Evolutionary conservation across 2,888 invertebrate species (phyloP).

Genomic region (Cryptophagus acutangulus): DNA sequence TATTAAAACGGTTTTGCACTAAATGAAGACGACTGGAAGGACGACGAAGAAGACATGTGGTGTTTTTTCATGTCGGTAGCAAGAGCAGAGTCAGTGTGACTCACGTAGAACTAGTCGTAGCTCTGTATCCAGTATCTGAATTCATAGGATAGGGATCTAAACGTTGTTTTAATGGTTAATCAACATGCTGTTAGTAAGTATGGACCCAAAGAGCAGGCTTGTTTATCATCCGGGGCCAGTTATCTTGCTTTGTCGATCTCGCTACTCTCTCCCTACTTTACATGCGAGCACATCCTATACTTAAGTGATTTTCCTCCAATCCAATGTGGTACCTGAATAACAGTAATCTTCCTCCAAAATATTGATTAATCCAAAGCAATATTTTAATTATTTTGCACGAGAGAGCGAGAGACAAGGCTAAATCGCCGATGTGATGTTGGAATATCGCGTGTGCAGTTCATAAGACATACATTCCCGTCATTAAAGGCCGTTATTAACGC

Average conservation of each 20-base stretch:
- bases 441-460: constrained; percentile 19
- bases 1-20: too few species aligned
- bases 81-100: not conserved
- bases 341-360: too few species aligned
- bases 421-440: too few species aligned
- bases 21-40: not conserved
- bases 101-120: not conserved
- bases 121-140: constrained; percentile 11
- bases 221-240: constrained; percentile 10
- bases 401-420: too few species aligned
- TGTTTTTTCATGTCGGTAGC: not conserved
- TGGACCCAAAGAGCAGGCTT: constrained; percentile 15
- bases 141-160: constrained; percentile 23
- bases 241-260: constrained; percentile 14
- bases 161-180: constrained; percentile 27
- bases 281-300: constrained; percentile 11
- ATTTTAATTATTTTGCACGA: too few species aligned
- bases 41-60: not conserved
- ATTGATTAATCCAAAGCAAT: too few species aligned
- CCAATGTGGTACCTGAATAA: not conserved
- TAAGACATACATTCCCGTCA: constrained; percentile 45
- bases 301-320: constrained; percentile 6
- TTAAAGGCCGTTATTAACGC: constrained; percentile 49
- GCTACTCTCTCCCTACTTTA: constrained; percentile 11
- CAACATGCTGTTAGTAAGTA: constrained; percentile 23